Evolutionary conservation across 2,888 invertebrate genomes (phyloP), one percentile per base, ranked within the genome.

Genomic region (Diogma glabrata): DNA sequence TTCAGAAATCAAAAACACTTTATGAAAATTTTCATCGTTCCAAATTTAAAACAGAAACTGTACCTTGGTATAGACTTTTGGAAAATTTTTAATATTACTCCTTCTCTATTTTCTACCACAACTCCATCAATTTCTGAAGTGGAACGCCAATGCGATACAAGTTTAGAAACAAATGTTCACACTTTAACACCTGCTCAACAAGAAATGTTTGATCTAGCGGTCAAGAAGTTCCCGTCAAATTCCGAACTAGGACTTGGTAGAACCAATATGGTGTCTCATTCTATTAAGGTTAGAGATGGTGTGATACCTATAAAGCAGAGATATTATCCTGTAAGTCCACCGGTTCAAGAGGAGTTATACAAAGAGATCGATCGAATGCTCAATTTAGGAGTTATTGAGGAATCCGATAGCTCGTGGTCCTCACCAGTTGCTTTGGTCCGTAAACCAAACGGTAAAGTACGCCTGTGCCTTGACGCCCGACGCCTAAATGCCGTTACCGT

Each of bases 351-450:
- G 10, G 26, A 55, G 9, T 14, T 56, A 4, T 56, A 55, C 36
- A 53, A 53, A 7, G 65, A 3, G 49, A 24, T 4, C 46, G n/a
- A n/a, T n/a, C n/a, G n/a, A n/a, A n/a, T n/a, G n/a, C n/a, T n/a
- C n/a, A n/a, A n/a, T n/a, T n/a, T 57, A 1, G 60, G 57, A 3
- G 57, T 65, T 0, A 58, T 66, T 2, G 63, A 64, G 30, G 57
- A n/a, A n/a, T n/a, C n/a, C n/a, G n/a, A 55, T 14, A 63, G 61
- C 19, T 52, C 57, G 3, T 63, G 63, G 63, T 58, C 58, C 9
- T 61, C 60, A 3, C 61, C 61, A 2, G 57, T 62, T 8, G 57
- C 60, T 0, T 56, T 63, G 28, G 58, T 62, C 0, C 49, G 52
- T 5, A 63, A 62, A 47, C 54, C 57, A 4, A 33, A 33, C 33